Percentiles rank a stretch among this genome's conserved stretches.
Conservation (phyloP, 2,888 invertebrate genomes). For the Lasioglossum vierecki region DNA sequence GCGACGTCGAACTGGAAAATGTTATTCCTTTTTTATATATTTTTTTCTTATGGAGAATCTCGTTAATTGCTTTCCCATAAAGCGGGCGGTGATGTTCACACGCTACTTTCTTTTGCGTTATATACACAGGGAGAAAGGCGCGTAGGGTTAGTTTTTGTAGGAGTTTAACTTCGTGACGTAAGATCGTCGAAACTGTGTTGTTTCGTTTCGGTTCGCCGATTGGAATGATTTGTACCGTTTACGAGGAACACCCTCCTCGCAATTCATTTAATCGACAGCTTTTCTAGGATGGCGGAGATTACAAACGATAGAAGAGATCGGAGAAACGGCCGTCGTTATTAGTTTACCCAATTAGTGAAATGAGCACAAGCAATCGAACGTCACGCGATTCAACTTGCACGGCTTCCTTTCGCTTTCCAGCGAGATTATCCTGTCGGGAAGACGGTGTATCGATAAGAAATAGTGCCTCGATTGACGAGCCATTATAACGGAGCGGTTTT, state of each 20-base stretch:
- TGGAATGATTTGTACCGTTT: background rate
- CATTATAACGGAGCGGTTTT: background rate
- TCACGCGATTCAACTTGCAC: constrained; percentile 51
- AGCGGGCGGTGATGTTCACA: too few relatives aligned
- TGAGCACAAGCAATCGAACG: constrained; percentile 47
- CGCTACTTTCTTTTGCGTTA: too few relatives aligned
- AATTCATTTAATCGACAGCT: background rate
- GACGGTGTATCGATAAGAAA: constrained; percentile 47
- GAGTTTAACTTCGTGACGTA: too few relatives aligned
- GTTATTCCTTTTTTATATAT: too few relatives aligned
- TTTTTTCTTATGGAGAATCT: too few relatives aligned
- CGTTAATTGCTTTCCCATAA: too few relatives aligned
- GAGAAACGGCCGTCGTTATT: constrained; percentile 53
- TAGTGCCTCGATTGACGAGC: constrained; percentile 2
- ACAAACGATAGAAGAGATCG: constrained; percentile 19
- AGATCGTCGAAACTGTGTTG: too few relatives aligned
- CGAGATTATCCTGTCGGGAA: constrained; percentile 56
- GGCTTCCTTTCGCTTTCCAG: constrained; percentile 67
- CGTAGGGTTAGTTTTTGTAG: too few relatives aligned
- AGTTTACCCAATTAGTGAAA: constrained; percentile 67
- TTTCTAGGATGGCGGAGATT: background rate
- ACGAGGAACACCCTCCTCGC: background rate
- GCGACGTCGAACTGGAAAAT: too few relatives aligned
- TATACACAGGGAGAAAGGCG: too few relatives aligned
- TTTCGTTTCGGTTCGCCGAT: too few relatives aligned